A percentile compares a stretch with the other conserved stretches of the same genome.
Conservation (phyloP, 2,113 vertebrate species). For the Castor canadensis region DNA sequence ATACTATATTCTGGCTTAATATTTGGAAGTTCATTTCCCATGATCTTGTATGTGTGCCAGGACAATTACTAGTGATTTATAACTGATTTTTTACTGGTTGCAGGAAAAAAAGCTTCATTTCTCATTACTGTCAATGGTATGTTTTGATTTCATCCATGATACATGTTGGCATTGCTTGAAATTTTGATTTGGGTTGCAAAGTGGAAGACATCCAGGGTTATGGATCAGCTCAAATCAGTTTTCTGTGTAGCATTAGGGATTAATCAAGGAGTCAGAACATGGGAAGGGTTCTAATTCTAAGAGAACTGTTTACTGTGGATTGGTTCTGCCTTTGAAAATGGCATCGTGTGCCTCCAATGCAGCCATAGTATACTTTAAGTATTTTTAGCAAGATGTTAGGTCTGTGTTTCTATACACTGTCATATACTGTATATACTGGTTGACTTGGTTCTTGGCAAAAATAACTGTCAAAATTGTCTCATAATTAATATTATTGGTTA, state of each 20-base stretch:
- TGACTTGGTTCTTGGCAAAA: background rate
- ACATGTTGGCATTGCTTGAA: conserved; percentile 61
- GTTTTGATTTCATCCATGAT: conserved; percentile 63
- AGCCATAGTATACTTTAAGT: background rate
- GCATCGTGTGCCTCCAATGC: background rate
- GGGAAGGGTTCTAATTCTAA: conserved; percentile 2
- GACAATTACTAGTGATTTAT: conserved; percentile 54
- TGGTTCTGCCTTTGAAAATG: conserved; percentile 24
- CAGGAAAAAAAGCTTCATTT: conserved; percentile 49
- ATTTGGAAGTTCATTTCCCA: conserved; percentile 47
- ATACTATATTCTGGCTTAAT: conserved; percentile 49
- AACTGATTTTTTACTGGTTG: conserved; percentile 59
- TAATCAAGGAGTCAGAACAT: conserved; percentile 25
- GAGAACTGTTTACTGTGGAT: background rate
- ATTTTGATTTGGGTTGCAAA: conserved; percentile 63
- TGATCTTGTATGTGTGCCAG: conserved; percentile 46
- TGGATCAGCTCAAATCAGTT: conserved; percentile 56
- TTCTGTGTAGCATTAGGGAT: conserved; percentile 43
- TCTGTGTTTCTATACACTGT: background rate
- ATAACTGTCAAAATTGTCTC: background rate
- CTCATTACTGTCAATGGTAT: conserved; percentile 50
- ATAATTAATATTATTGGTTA: conserved; percentile 27
- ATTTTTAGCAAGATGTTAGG: conserved; percentile 13
- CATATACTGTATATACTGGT: background rate
- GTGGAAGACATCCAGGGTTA: conserved; percentile 51